Conservation (phyloP, 2,113 vertebrate species). For the Zingel zingel region DNA sequence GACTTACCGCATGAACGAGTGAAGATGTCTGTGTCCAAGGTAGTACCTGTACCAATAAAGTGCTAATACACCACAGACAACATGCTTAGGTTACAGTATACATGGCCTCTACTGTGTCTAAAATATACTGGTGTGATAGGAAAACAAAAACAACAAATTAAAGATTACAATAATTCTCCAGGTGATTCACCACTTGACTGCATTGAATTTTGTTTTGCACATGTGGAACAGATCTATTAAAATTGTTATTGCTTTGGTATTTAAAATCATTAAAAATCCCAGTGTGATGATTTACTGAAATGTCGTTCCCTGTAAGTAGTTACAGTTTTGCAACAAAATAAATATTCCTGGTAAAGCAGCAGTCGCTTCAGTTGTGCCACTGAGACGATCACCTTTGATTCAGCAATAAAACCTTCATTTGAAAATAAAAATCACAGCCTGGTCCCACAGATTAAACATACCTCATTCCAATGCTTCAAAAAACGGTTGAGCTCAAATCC, state of each 20-base stretch:
- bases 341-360: conserved; percentile 67
- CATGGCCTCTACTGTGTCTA: conserved; percentile 42
- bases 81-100: conserved; percentile 68
- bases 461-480: conserved; percentile 70
- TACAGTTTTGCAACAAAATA: conserved; percentile 66
- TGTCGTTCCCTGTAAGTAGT: conserved; percentile 43
- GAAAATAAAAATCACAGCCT: conserved; percentile 65
- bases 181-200: conserved; percentile 25
- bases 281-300: conserved; percentile 53
- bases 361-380: conserved; percentile 58
- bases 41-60: conserved; percentile 85
- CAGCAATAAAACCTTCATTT: conserved; percentile 67
- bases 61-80: conserved; percentile 81
- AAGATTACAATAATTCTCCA: conserved; percentile 36
- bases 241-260: conserved; percentile 51
- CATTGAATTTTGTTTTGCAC: conserved; percentile 3
- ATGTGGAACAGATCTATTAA: conserved; percentile 6
- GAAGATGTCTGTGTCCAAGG: conserved; percentile 67
- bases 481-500: conserved; percentile 67
- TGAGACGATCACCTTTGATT: conserved; percentile 57
- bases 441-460: conserved; percentile 74
- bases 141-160: conserved; percentile 37
- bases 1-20: conserved; percentile 56
- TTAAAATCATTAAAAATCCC: conserved; percentile 61
- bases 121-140: conserved; percentile 54